Percentiles rank a stretch among this genome's conserved stretches.
Conservation (phyloP, 2,113 vertebrate species). For the Mobula hypostoma region DNA sequence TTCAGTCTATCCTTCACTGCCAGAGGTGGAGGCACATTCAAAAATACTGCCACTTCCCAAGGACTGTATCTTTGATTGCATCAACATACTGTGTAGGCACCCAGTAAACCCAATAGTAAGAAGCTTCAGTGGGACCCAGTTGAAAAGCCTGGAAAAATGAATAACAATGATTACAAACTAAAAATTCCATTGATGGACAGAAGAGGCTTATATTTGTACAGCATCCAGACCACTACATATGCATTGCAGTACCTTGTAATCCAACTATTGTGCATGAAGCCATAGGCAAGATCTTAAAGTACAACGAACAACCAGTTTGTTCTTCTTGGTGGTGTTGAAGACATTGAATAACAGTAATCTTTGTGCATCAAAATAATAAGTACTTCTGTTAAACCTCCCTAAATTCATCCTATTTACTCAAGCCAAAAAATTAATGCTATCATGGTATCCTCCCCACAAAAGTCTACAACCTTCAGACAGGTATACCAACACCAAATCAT, state of each 20-base stretch:
- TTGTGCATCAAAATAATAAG: too few species aligned
- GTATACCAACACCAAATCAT: too few species aligned
- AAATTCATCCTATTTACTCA: background rate
- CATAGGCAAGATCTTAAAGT: background rate
- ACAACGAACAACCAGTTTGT: background rate
- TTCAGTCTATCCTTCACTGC: slow-evolving; percentile 76
- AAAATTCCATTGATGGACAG: background rate
- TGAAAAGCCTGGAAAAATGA: slow-evolving; percentile 83
- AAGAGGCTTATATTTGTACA: background rate
- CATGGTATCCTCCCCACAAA: background rate
- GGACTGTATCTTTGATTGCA: slow-evolving; percentile 99
- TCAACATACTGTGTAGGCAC: slow-evolving; percentile 96
- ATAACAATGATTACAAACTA: background rate
- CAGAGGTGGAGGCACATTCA: slow-evolving; percentile 97
- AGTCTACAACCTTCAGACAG: background rate
- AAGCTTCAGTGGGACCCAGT: slow-evolving; percentile 97
- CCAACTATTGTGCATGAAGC: background rate
- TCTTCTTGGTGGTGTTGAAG: background rate
- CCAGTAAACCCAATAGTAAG: slow-evolving; percentile 99
- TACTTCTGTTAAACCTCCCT: too few species aligned
- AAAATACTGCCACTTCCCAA: slow-evolving; percentile 99
- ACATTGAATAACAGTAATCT: too few species aligned
- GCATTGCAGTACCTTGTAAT: background rate
- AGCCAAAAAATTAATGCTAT: background rate
- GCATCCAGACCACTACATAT: background rate